A percentile compares a stretch with the other conserved stretches of the same genome.
Evolutionary conservation across 2,888 invertebrate species (phyloP).

Genomic region (Harpalus rubripes): DNA sequence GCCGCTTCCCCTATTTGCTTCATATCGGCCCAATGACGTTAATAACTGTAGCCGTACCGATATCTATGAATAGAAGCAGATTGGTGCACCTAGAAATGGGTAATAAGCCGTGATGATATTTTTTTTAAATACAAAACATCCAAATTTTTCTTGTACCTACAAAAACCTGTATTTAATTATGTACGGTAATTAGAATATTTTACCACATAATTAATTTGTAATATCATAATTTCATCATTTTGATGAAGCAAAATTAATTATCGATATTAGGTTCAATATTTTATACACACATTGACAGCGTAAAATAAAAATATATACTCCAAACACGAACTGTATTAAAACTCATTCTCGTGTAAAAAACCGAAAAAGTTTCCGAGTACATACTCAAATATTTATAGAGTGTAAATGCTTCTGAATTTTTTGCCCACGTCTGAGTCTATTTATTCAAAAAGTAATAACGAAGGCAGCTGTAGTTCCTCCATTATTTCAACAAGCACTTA

Average conservation of each 20-base stretch:
- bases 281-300: not conserved
- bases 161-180: not conserved
- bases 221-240: not conserved
- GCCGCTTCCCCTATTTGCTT: too few species aligned
- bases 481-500: constrained; percentile 56
- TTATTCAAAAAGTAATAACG: constrained; percentile 50
- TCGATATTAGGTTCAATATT: not conserved
- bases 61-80: too few species aligned
- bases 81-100: too few species aligned
- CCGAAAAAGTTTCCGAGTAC: not conserved
- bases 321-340: not conserved
- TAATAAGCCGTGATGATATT: too few species aligned
- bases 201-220: not conserved
- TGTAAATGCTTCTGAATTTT: constrained; percentile 3
- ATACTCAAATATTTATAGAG: not conserved
- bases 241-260: not conserved
- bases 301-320: not conserved
- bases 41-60: too few species aligned
- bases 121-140: too few species aligned
- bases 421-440: not conserved
- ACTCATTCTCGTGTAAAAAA: too few species aligned
- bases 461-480: constrained; percentile 13
- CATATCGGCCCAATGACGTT: too few species aligned
- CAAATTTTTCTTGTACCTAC: too few species aligned
- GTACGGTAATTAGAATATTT: not conserved